Evolutionary conservation across 2,888 invertebrate genomes (phyloP).

Genomic region (Amphipyra tragopoginis): DNA sequence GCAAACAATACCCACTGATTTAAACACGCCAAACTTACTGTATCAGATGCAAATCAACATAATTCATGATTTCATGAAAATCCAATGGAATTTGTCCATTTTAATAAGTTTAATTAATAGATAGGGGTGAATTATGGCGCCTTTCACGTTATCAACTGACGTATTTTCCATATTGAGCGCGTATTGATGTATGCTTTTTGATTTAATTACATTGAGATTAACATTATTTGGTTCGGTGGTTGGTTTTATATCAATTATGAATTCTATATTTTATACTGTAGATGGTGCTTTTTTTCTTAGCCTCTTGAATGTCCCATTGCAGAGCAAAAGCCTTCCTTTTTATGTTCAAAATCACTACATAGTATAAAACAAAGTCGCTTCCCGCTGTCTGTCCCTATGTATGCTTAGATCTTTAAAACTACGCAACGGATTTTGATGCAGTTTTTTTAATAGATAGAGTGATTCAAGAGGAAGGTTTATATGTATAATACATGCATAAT

Average conservation of each 20-base stretch:
- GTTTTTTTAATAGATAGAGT: too few species aligned
- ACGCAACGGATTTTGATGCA: too few species aligned
- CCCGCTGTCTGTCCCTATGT: too few species aligned
- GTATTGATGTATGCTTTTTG: constrained; percentile 44
- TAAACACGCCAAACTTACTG: constrained; percentile 43
- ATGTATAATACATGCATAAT: too few species aligned
- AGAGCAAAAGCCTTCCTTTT: too few species aligned
- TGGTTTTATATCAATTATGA: background rate
- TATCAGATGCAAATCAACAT: constrained; percentile 50
- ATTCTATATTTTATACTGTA: too few species aligned
- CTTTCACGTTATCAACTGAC: constrained; percentile 42
- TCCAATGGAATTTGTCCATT: constrained; percentile 51
- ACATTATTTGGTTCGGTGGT: background rate
- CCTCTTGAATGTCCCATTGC: too few species aligned
- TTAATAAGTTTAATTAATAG: constrained; percentile 58
- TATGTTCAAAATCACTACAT: too few species aligned
- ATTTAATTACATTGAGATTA: constrained; percentile 46
- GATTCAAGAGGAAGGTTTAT: too few species aligned
- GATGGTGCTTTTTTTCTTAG: too few species aligned
- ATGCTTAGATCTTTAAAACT: too few species aligned
- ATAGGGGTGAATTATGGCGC: constrained; percentile 45
- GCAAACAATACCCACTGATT: constrained; percentile 43
- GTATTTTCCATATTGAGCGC: constrained; percentile 41
- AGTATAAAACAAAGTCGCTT: too few species aligned
- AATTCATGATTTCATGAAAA: constrained; percentile 49